These are phyloP conservation scores for Octomys mimax DNA, from an alignment of 2,797 vertebrate genomes.

Conservation along the genomic window DNA sequence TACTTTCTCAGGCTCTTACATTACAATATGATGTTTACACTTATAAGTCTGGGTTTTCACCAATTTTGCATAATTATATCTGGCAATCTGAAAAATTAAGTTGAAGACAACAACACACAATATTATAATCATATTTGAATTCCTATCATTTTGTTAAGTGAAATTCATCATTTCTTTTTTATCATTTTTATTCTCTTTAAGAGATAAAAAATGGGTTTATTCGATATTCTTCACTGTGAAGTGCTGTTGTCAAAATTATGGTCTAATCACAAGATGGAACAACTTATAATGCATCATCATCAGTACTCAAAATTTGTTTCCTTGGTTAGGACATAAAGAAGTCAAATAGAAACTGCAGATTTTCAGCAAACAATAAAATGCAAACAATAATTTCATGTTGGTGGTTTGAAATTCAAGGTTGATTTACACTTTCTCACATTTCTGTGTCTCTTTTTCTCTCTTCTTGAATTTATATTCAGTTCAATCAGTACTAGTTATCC, in stretches of 20 bases:
- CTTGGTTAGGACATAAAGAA: conserved; percentile 80
- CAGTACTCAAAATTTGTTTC: conserved; percentile 83
- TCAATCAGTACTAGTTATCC: conserved; percentile 74
- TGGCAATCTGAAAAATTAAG: no score
- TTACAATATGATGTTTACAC: no score
- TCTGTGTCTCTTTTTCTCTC: conserved; percentile 31
- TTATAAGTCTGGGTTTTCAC: no score
- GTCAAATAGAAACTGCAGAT: conserved; percentile 66
- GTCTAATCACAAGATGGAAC: conserved; percentile 78
- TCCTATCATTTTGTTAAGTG: no score
- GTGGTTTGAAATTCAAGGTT: conserved; percentile 92
- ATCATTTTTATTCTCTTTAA: no score
- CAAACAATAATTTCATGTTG: conserved; percentile 89
- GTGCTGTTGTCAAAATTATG: conserved; percentile 82
- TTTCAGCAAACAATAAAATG: conserved; percentile 85
- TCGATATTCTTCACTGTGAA: conserved; percentile 83
- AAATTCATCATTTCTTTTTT: no score
- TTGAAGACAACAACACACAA: no score
- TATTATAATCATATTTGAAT: no score
- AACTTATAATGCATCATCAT: conserved; percentile 85
- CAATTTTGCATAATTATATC: no score
- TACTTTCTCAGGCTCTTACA: no score
- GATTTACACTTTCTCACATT: conserved; percentile 78
- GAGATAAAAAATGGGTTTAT: neutral
- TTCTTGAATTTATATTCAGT: conserved; percentile 85